Percentiles rank a stretch among this genome's conserved stretches.
Conservation (phyloP, 2,888 invertebrate genomes). For the Andrena praecox region DNA sequence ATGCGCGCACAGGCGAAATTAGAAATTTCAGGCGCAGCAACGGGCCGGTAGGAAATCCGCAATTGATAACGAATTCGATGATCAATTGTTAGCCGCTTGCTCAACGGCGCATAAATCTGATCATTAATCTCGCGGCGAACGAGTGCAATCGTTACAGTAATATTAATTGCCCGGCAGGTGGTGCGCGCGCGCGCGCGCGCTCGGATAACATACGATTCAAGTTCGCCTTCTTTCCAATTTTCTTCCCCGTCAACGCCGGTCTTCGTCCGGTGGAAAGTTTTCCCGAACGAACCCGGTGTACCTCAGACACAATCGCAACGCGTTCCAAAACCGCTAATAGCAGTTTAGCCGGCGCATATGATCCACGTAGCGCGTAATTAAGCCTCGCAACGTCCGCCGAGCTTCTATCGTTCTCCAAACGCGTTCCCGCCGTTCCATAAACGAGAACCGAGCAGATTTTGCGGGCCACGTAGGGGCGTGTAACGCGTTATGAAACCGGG, state of each 20-base stretch:
- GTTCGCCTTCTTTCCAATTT: not conserved
- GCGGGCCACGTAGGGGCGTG: conserved; percentile 44
- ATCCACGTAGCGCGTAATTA: conserved; percentile 66
- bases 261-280: conserved; percentile 1
- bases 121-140: conserved; percentile 23
- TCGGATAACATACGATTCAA: not conserved
- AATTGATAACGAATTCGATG: conserved; percentile 29
- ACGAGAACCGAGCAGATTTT: conserved; percentile 63
- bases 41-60: conserved; percentile 12
- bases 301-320: conserved; percentile 23
- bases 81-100: conserved; percentile 20
- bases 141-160: not conserved
- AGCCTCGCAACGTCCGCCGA: conserved; percentile 46
- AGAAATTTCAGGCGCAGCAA: conserved; percentile 6
- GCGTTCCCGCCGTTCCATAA: conserved; percentile 30
- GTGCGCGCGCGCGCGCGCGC: not conserved
- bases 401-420: conserved; percentile 43
- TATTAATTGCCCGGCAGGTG: not conserved
- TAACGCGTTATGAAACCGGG: conserved; percentile 48
- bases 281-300: not conserved
- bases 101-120: conserved; percentile 23
- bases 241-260: not conserved
- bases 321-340: conserved; percentile 64
- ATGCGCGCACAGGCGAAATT: not conserved
- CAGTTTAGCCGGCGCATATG: conserved; percentile 63